These are phyloP conservation scores for Sinodicranocentrus sp. DNA, from an alignment of 2,888 invertebrate species.

Conservation along the genomic window DNA sequence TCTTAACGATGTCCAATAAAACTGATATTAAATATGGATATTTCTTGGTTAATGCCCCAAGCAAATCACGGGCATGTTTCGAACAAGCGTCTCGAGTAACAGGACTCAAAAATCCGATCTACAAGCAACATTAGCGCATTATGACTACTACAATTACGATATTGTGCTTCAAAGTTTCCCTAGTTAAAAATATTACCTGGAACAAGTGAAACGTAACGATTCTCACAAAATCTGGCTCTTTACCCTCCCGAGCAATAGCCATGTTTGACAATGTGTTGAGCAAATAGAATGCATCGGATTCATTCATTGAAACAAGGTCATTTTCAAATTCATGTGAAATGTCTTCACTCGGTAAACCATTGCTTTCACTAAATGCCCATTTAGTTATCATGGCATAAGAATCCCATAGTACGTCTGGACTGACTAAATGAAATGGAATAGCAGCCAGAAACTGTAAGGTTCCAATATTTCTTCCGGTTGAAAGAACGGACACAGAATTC, in stretches of 20 bases:
- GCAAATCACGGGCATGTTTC: conserved; percentile 86
- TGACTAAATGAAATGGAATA: conserved; percentile 84
- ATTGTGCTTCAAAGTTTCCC: no score
- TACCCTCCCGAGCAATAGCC: conserved; percentile 83
- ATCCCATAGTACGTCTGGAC: conserved; percentile 83
- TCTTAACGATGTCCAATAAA: conserved; percentile 82
- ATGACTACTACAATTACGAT: no score
- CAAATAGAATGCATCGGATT: conserved; percentile 87
- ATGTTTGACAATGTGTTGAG: conserved; percentile 89
- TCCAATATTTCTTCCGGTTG: conserved; percentile 85
- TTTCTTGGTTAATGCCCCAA: conserved; percentile 84
- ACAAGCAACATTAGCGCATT: no score
- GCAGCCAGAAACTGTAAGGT: conserved; percentile 91
- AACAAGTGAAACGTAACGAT: conserved; percentile 85
- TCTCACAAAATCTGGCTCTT: conserved; percentile 84
- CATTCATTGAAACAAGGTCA: conserved; percentile 83
- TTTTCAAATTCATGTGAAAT: conserved; percentile 82
- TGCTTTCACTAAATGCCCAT: conserved; percentile 75
- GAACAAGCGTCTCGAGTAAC: conserved; percentile 86
- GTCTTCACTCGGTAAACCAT: conserved; percentile 74
- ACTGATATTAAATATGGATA: conserved; percentile 86
- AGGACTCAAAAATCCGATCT: conserved; percentile 87
- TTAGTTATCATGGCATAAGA: conserved; percentile 80
- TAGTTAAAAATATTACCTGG: no score
- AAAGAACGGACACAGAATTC: conserved; percentile 84